Evolutionary conservation across 2,888 invertebrate genomes (phyloP), one percentile per base, ranked within the genome.

Genomic region (Tipula unca): DNA sequence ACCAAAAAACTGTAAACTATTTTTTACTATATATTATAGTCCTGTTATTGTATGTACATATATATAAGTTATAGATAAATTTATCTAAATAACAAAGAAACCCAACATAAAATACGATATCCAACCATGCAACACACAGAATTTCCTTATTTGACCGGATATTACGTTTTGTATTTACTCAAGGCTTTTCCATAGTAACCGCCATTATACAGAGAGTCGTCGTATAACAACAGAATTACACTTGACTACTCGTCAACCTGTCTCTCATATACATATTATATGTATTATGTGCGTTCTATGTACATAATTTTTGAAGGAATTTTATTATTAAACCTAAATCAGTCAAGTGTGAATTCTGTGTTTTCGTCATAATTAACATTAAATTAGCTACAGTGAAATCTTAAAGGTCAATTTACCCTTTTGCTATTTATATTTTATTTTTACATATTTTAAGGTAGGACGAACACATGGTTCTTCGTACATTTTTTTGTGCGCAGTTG

Each of bases 171-270:
- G 10, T 69, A 10, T 48, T 48, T 69, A 25, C 13, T 69, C 69
- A 69, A 69, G 69, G 69, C 25, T 69, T 25, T 69, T 25, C 69
- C 69, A 69, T 69, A 69, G 69, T 69, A 69, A 69, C 69, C 69
- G 69, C 69, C 69, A 69, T 69, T 69, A 39, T 39, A 1, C 10
- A 39, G 0, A 48, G 48, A 48, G 39, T 6, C 39, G 39, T n/a
- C 39, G 39, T 39, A 39, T 32, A 32, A 39, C 39, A 54, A 54
- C 48, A 54, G 48, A 17, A 54, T 69, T 69, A 69, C 69, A 69
- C 69, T 69, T 69, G 69, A 69, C 69, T 69, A 69, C 69, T 25
- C 69, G 69, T 69, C 69, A 69, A 69, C 69, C 69, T 69, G 69
- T 25, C 69, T 69, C 25, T 69, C 25, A 69, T 69, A 10, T 10